phyloP scores from a whole-genome alignment of 2,113 vertebrate species.

The Tursiops truncatus region DNA sequence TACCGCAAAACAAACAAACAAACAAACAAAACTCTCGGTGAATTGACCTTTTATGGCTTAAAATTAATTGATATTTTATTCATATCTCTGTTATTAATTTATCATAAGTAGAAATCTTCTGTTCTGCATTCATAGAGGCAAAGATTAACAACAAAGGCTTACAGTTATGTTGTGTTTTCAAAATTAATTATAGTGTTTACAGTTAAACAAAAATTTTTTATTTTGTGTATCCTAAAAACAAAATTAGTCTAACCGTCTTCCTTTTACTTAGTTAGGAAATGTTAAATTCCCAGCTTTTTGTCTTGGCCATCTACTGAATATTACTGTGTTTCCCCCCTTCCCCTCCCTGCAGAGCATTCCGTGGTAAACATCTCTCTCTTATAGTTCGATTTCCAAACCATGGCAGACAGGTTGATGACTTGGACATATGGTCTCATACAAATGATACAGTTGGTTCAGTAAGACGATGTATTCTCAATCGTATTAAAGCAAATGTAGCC shows the following conservation, averaged over 20 bases:
- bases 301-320: neutral
- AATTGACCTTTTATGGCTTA: neutral
- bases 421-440: constrained; percentile 98
- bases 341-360: constrained; percentile 89
- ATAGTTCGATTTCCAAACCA: constrained; percentile 97
- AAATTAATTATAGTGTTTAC: neutral
- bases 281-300: neutral
- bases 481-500: constrained; percentile 94
- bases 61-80: neutral
- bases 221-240: neutral
- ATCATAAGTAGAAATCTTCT: neutral
- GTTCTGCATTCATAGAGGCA: neutral
- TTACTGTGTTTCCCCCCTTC: neutral
- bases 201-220: accelerated
- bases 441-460: constrained; percentile 97
- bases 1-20: too few relatives aligned
- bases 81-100: neutral
- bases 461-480: constrained; percentile 92
- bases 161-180: neutral
- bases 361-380: constrained; percentile 95
- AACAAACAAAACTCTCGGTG: too few relatives aligned
- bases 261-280: neutral
- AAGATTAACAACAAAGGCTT: neutral
- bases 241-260: accelerated
- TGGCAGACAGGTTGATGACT: constrained; percentile 94